Conservation (phyloP, 2,888 invertebrate species). For the Orthosia gothica region DNA sequence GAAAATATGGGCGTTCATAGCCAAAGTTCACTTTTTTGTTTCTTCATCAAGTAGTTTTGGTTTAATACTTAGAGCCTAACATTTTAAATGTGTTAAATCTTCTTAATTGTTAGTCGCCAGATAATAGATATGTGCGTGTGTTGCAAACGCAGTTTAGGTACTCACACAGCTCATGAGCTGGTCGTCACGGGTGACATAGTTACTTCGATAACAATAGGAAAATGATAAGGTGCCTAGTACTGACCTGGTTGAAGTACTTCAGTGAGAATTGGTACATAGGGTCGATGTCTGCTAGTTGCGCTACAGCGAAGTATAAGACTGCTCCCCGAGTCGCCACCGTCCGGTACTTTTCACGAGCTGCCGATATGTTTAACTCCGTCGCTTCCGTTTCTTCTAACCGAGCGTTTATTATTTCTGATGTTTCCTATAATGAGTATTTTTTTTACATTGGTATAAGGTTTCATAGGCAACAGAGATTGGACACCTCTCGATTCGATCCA, state of each 20-base stretch:
- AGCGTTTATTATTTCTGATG: conserved; percentile 97
- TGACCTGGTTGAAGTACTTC: conserved; percentile 94
- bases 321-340: conserved; percentile 97
- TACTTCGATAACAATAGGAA: not conserved
- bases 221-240: conserved; percentile 1
- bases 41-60: not conserved
- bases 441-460: not conserved
- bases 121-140: no score
- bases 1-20: no score
- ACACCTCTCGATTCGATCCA: no score
- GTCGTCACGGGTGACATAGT: conserved; percentile 4
- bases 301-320: conserved; percentile 97
- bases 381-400: conserved; percentile 96
- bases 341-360: conserved; percentile 96
- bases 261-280: conserved; percentile 99
- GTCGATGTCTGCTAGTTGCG: conserved; percentile 97
- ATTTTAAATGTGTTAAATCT: not conserved
- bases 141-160: no score
- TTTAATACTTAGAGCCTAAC: not conserved
- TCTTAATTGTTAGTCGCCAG: not conserved
- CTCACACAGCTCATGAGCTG: not conserved
- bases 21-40: not conserved
- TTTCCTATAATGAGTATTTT: conserved; percentile 92
- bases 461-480: no score
- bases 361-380: conserved; percentile 96